Base-by-base conservation (phyloP, 2,888 invertebrate genomes). In the Amiota minor region DNA sequence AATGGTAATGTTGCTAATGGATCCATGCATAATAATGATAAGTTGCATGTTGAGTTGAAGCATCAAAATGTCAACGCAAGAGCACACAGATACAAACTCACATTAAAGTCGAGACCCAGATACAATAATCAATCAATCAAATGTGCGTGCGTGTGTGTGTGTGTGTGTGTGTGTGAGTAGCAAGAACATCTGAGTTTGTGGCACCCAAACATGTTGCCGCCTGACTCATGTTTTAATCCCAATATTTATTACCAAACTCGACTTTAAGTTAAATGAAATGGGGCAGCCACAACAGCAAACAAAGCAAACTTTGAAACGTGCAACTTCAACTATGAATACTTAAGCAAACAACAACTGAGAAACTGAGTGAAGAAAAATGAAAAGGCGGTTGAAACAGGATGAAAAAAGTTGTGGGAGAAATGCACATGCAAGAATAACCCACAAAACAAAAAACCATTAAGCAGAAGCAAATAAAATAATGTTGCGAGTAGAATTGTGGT, bases 221-320 rank as follows among this genome's bases (percentile, higher is more conserved):
- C 18, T 20, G 9, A 59, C 20, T 59, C 59, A 59, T 18, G 9
- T 59, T 59, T 59, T 68, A 68, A 50, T 68, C 67, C 23, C 50
- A 20, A 23, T 23, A 53, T 68, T 68, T 68, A 50, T 53, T 23
- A 20, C 53, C 46, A 14, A 68, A 68, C 14, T 46, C 12, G 20
- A 68, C 50, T 53, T 53, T 53, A 68, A 68, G 23, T 53, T 53
- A 68, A 68, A 68, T 23, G 67, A 50, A 68, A 68, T 68, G 12
- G 35, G 35, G 35, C 2, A 35, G 35, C 35, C 35, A 35, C 35
- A 35, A 35, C 35, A 35, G 35, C 35, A 35, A 35, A 35, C 35
- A 35, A 35, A 35, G 6, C 6, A 35, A 35, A 35, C 35, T 35
- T 35, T 35, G 35, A 35, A 35, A 35, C 35, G 35, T 35, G 35